Evolutionary conservation across 1,140 invertebrate genomes (phyloP), one percentile per base, ranked within the genome.

Genomic region (Ganaspis sp.): DNA sequence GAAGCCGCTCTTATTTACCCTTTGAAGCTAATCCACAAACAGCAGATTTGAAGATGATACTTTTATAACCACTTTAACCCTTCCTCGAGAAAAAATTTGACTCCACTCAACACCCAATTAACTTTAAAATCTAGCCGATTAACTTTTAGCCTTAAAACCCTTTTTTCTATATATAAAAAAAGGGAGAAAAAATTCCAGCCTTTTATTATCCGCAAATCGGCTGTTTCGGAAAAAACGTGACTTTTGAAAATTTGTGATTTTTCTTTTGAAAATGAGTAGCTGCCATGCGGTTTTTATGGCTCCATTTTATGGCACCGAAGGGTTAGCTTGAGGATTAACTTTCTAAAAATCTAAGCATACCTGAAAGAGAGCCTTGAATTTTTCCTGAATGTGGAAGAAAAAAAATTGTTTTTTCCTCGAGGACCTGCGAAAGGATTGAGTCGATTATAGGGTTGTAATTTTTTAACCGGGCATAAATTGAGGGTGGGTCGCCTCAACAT

Each of bases 321-420:
- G 75, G 73, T 74, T 71, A 76, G 64, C 34, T 23, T 73, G 70
- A n/a, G 75, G 70, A 76, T 76, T 80, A 80, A 70, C 73, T 72
- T 70, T 73, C 49, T 75, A 45, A 73, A 38, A 70, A n/a, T 73
- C 40, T 34, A 69, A 38, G 37, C n/a, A 15, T 45, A 45, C 42
- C 42, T 45, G 42, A 45, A 6, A 2, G 6, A 6, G 6, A 34
- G 29, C 29, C 29, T 34, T 34, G 29, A 6, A 34, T 2, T 34
- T 34, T 9, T 23, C 15, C 12, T 12, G 15, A 69, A 15, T 15
- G 23, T 9, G 42, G 11, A 2, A 26, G 40, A 75, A 72, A 74
- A 77, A 77, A 75, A 70, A 71, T 78, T 76, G 78, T 79, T 75
- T 78, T 78, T 76, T n/a, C n/a, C n/a, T 38, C 45, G 19, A 12